A percentile compares a stretch with the other conserved stretches of the same genome.
Evolutionary conservation across 2,797 vertebrate species (phyloP).

Genomic region (Tolypeutes matacus): DNA sequence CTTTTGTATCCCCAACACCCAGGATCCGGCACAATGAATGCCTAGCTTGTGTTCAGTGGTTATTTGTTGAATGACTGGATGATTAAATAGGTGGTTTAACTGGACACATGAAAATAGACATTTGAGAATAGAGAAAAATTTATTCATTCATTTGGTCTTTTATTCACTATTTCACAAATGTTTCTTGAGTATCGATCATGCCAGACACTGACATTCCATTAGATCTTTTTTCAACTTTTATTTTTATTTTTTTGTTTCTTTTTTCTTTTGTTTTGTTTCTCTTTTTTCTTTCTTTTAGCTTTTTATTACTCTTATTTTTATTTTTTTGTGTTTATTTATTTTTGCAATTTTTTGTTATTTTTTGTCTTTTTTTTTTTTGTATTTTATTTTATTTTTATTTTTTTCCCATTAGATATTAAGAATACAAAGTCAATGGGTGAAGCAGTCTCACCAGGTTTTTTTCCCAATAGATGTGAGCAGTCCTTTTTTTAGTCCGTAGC

Average conservation of each 20-base stretch:
- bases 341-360: no score
- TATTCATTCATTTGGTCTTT: neutral
- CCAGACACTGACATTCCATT: neutral
- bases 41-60: neutral
- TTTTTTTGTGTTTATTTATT: no score
- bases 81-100: slow-evolving; percentile 23
- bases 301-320: no score
- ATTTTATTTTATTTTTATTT: no score
- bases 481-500: neutral
- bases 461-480: neutral
- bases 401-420: neutral
- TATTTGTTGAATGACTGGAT: slow-evolving; percentile 37
- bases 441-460: neutral
- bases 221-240: neutral
- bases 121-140: neutral
- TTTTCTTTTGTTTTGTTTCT: no score
- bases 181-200: neutral
- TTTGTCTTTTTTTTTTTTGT: no score
- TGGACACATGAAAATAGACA: neutral
- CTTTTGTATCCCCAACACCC: neutral
- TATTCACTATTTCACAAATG: neutral
- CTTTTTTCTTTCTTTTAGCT: no score
- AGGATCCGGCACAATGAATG: neutral
- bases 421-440: neutral
- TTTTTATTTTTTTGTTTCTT: no score